These are phyloP conservation scores for Lasioglossum pauxillum DNA, from an alignment of 2,888 invertebrate genomes.

Conservation along the genomic window DNA sequence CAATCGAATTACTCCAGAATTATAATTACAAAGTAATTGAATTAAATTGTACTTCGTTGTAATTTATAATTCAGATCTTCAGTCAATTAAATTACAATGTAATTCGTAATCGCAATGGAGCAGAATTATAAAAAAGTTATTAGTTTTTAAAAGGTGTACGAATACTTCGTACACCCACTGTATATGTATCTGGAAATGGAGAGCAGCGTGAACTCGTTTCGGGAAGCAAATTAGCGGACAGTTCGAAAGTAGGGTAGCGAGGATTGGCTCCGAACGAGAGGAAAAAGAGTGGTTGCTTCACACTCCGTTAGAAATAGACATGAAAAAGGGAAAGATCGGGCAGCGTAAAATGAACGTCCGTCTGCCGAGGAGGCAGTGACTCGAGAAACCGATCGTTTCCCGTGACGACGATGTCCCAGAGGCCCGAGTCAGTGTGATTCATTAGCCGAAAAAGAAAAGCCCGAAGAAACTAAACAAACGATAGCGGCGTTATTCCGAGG, in stretches of 20 bases:
- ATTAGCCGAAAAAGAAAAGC: constrained; percentile 1
- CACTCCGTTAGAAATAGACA: not conserved
- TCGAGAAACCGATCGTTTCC: constrained; percentile 24
- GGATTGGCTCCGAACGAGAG: not conserved
- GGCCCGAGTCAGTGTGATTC: not conserved
- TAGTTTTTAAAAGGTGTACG: too few relatives aligned
- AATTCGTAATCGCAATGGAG: too few relatives aligned
- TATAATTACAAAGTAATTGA: too few relatives aligned
- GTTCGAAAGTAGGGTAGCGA: constrained; percentile 4
- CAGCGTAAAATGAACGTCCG: constrained; percentile 14
- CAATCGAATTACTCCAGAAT: too few relatives aligned
- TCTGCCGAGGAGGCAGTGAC: not conserved
- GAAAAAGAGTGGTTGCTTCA: constrained; percentile 13
- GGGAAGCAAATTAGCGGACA: not conserved
- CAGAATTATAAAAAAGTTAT: too few relatives aligned
- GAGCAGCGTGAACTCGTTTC: not conserved
- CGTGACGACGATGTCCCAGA: constrained; percentile 10
- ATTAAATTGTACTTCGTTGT: too few relatives aligned
- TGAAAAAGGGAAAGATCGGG: constrained; percentile 12
- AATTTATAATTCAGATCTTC: too few relatives aligned
- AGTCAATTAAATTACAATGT: too few relatives aligned
- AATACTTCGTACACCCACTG: too few relatives aligned
- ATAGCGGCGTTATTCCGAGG: too few relatives aligned
- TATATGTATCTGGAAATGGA: not conserved
- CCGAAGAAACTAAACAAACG: not conserved